Percentiles rank a stretch among this genome's conserved stretches.
phyloP scores from a whole-genome alignment of 2,888 invertebrate species.

The Ethmia dodecea region DNA sequence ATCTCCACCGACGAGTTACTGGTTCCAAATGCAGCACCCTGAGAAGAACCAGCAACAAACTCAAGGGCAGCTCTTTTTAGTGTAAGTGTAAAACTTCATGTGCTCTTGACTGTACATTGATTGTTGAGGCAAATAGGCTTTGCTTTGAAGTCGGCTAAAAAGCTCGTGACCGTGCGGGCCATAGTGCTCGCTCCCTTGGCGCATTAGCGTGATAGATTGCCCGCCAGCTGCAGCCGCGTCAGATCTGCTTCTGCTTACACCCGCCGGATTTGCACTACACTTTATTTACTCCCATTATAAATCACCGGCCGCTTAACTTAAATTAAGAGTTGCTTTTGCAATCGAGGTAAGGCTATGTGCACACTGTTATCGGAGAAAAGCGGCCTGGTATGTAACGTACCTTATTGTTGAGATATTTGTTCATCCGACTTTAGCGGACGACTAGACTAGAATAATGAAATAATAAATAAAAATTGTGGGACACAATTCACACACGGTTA shows the following conservation, averaged over 20 bases:
- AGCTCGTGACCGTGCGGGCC: background rate
- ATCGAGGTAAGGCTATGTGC: background rate
- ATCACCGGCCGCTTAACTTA: conserved; percentile 31
- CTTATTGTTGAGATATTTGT: background rate
- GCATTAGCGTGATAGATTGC: conserved; percentile 48
- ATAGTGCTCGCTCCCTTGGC: conserved; percentile 9
- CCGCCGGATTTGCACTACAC: conserved; percentile 47
- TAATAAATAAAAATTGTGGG: too few species aligned
- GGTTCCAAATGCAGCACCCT: too few species aligned
- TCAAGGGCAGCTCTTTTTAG: too few species aligned
- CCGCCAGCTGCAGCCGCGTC: conserved; percentile 43
- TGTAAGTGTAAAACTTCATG: too few species aligned
- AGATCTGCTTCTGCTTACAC: conserved; percentile 56
- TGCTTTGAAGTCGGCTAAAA: background rate
- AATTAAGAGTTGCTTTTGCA: background rate
- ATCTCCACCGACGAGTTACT: too few species aligned
- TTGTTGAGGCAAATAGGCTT: background rate
- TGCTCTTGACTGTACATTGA: too few species aligned
- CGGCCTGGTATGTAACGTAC: background rate
- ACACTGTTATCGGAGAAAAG: background rate
- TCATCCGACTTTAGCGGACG: background rate
- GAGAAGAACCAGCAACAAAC: too few species aligned
- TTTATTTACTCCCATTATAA: conserved; percentile 48
- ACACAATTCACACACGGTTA: too few species aligned
- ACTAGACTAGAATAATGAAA: too few species aligned